Conservation (phyloP, 2,888 invertebrate species). For the Anthoptus insignis region DNA sequence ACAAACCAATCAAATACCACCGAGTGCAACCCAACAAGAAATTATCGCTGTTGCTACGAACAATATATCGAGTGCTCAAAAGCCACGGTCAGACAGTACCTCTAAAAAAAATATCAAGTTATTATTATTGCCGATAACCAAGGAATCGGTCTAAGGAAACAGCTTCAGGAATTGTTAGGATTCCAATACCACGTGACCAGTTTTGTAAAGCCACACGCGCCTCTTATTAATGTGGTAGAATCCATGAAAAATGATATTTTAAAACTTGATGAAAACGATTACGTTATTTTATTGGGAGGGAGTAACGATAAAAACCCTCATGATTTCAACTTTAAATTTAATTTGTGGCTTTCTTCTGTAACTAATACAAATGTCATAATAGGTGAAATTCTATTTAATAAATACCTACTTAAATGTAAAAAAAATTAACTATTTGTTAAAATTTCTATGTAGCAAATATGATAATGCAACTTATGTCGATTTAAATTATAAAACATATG, state of each 20-base stretch:
- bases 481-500: neutral
- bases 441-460: slow-evolving; percentile 5
- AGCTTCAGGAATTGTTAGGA: neutral
- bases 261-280: slow-evolving; percentile 4
- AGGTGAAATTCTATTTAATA: slow-evolving; percentile 5
- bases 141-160: neutral
- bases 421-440: slow-evolving; percentile 14
- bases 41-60: too few relatives aligned
- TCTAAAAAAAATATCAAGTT: neutral
- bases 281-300: slow-evolving; percentile 4
- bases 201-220: slow-evolving; percentile 3
- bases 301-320: slow-evolving; percentile 2
- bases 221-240: neutral
- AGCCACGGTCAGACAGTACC: neutral
- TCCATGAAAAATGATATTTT: slow-evolving; percentile 3
- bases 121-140: slow-evolving; percentile 7
- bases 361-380: slow-evolving; percentile 7
- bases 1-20: too few relatives aligned
- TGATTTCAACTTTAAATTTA: slow-evolving; percentile 2
- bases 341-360: slow-evolving; percentile 5
- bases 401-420: slow-evolving; percentile 9
- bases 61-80: too few relatives aligned
- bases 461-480: too few relatives aligned
- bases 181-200: slow-evolving; percentile 6
- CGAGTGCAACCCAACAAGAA: too few relatives aligned